A percentile compares a stretch with the other conserved stretches of the same genome.
Conservation (phyloP, 2,888 invertebrate species). For the Drosophila affinis region DNA sequence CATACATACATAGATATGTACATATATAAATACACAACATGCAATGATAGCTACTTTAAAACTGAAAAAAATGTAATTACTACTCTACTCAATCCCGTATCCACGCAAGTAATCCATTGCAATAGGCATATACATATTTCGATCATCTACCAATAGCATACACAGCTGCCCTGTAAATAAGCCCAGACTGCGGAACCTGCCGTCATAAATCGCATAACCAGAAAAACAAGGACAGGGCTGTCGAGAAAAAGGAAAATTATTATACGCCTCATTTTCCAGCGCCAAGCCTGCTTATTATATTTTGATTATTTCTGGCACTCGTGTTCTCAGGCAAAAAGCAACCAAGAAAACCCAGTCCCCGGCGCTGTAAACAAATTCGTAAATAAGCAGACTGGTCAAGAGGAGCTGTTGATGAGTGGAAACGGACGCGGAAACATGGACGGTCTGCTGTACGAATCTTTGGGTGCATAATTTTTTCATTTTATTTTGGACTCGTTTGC, state of each 20-base stretch:
- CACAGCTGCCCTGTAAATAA: conserved; percentile 17
- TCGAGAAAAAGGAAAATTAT: conserved; percentile 55
- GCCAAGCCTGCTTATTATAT: conserved; percentile 70
- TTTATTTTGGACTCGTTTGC: conserved; percentile 49
- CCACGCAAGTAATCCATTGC: not conserved
- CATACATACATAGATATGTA: no score
- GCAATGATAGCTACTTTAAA: not conserved
- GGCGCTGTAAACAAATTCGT: conserved; percentile 73
- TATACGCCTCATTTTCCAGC: conserved; percentile 73
- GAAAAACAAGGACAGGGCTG: not conserved
- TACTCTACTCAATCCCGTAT: not conserved
- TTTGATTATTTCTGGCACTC: conserved; percentile 74
- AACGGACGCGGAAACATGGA: not conserved
- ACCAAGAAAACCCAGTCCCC: conserved; percentile 30
- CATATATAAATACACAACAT: no score
- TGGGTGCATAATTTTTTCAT: conserved; percentile 72
- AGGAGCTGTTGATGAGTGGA: conserved; percentile 8
- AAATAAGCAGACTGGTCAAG: conserved; percentile 44
- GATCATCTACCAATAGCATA: not conserved
- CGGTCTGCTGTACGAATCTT: conserved; percentile 24
- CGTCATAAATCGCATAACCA: conserved; percentile 49
- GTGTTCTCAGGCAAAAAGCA: conserved; percentile 33
- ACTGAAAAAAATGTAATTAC: not conserved
- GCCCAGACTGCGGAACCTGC: conserved; percentile 10
- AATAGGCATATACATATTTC: not conserved